These are phyloP conservation scores for Villa cingulata DNA, from an alignment of 2,888 invertebrate species.

Conservation along the genomic window DNA sequence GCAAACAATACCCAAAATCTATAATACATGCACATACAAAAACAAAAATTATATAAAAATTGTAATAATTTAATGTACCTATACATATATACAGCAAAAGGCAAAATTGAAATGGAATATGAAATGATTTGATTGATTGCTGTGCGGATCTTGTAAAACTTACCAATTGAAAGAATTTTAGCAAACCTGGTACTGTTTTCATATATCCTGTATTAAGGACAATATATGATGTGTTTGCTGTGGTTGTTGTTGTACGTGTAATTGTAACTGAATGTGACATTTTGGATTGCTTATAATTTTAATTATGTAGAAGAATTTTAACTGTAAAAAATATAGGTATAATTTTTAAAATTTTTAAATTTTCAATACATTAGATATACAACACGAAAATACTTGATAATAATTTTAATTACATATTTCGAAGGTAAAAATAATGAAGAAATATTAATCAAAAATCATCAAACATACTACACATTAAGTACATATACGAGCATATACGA, in stretches of 20 bases:
- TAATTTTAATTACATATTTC: no score
- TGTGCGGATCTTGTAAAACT: no score
- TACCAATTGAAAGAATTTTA: constrained; percentile 74
- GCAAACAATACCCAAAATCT: constrained; percentile 64
- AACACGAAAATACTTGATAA: no score
- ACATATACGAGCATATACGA: no score
- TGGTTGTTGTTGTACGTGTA: constrained; percentile 72
- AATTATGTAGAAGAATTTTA: no score
- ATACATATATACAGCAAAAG: background rate
- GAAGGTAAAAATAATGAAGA: no score
- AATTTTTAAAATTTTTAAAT: no score
- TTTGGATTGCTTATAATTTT: constrained; percentile 27
- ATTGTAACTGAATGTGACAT: constrained; percentile 86
- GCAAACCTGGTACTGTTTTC: constrained; percentile 60
- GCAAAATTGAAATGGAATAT: background rate
- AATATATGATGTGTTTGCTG: constrained; percentile 59
- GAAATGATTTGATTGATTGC: background rate
- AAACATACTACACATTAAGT: no score
- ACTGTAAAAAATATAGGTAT: no score
- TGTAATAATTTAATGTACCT: background rate
- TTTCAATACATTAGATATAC: no score
- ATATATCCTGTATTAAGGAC: constrained; percentile 71
- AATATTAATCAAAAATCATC: no score
- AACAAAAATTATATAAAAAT: background rate
- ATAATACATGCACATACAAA: constrained; percentile 22